Evolutionary conservation across 2,888 invertebrate genomes (phyloP).

Genomic region (Trachelus tabidus): DNA sequence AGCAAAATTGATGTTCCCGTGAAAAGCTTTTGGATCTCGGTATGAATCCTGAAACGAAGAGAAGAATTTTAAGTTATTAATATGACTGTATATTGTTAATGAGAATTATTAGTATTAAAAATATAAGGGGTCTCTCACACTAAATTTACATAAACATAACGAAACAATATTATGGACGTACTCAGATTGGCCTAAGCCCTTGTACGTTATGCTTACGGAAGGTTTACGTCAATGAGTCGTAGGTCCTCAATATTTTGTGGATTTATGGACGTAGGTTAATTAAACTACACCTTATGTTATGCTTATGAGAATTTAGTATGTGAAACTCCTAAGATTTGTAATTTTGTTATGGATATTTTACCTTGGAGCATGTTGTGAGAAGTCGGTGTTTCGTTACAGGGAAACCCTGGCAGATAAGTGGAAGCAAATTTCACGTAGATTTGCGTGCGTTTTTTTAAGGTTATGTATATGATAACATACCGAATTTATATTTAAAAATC

Average conservation of each 20-base stretch:
- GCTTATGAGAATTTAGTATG: neutral
- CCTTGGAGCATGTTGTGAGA: neutral
- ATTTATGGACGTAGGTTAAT: too few species aligned
- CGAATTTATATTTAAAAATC: constrained; percentile 49
- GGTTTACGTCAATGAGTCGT: too few species aligned
- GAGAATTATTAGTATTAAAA: neutral
- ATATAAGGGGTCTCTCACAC: neutral
- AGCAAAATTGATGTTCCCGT: neutral
- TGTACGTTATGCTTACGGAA: too few species aligned
- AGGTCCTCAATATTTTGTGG: too few species aligned
- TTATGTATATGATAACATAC: neutral
- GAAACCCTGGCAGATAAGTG: neutral
- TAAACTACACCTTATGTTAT: too few species aligned
- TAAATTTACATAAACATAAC: neutral
- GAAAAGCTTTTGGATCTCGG: neutral
- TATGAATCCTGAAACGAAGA: neutral
- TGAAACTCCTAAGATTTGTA: neutral
- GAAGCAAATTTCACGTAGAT: neutral
- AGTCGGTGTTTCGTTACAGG: neutral
- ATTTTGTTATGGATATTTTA: neutral
- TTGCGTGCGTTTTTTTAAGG: neutral
- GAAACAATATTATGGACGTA: neutral
- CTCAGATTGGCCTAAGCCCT: too few species aligned
- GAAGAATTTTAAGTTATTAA: neutral
- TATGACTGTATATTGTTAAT: neutral